Evolutionary conservation across 2,113 vertebrate genomes (phyloP).

Genomic region (Anser brachyrhynchus): DNA sequence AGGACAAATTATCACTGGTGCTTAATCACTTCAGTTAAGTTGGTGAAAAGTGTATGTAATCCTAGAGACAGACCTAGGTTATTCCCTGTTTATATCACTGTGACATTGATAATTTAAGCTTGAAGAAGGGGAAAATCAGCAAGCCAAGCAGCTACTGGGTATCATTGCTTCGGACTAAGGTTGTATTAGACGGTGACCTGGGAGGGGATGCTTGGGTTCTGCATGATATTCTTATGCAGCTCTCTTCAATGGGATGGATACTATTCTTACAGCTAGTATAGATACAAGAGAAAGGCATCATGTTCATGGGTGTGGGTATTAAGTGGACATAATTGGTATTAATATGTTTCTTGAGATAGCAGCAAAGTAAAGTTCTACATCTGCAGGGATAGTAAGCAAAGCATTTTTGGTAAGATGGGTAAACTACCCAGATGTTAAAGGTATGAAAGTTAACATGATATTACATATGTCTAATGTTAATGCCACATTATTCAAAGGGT

Average conservation of each 20-base stretch:
- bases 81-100: not conserved
- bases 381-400: not conserved
- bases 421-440: not conserved
- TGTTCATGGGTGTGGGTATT: not conserved
- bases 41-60: not conserved
- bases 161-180: not conserved
- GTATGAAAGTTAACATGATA: not conserved
- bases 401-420: not conserved
- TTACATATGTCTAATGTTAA: not conserved
- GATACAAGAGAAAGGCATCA: not conserved
- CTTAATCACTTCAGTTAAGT: not conserved
- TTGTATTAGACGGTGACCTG: not conserved
- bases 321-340: not conserved
- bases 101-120: not conserved
- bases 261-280: not conserved
- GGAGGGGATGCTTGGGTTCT: not conserved
- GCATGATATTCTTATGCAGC: not conserved
- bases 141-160: not conserved
- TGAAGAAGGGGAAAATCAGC: not conserved
- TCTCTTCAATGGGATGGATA: accelerated
- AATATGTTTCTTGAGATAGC: not conserved
- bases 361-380: not conserved
- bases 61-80: not conserved
- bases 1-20: not conserved
- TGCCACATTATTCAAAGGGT: not conserved